Conservation (phyloP, 2,797 vertebrate species). For the Pristis pectinata region DNA sequence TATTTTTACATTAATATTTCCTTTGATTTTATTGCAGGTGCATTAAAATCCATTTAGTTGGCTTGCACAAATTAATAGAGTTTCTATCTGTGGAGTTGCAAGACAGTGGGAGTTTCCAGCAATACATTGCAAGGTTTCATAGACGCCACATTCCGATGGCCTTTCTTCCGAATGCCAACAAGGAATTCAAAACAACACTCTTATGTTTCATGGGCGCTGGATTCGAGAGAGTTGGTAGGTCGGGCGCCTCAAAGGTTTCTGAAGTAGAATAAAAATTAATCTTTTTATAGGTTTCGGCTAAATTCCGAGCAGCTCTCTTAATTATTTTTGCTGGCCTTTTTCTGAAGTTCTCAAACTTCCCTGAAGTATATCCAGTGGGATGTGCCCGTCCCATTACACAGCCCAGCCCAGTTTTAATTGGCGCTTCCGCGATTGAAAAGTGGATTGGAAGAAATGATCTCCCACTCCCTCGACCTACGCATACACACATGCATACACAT, state of each 20-base stretch:
- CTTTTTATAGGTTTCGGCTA: neutral
- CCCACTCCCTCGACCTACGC: neutral
- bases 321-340: neutral
- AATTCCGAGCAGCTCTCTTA: neutral
- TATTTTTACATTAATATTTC: neutral
- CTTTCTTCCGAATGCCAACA: neutral
- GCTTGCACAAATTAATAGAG: no score
- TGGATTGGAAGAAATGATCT: neutral
- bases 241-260: neutral
- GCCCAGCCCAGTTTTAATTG: neutral
- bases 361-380: neutral
- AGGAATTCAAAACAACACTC: neutral
- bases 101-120: neutral
- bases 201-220: neutral
- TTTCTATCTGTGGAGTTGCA: neutral
- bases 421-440: neutral
- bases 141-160: constrained; percentile 4
- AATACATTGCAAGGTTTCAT: neutral
- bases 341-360: neutral
- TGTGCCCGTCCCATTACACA: neutral
- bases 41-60: neutral
- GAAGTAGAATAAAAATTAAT: neutral
- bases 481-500: neutral
- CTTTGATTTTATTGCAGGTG: neutral
- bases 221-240: neutral